Conservation (phyloP, 2,113 vertebrate species). For the Phrynosoma platyrhinos region DNA sequence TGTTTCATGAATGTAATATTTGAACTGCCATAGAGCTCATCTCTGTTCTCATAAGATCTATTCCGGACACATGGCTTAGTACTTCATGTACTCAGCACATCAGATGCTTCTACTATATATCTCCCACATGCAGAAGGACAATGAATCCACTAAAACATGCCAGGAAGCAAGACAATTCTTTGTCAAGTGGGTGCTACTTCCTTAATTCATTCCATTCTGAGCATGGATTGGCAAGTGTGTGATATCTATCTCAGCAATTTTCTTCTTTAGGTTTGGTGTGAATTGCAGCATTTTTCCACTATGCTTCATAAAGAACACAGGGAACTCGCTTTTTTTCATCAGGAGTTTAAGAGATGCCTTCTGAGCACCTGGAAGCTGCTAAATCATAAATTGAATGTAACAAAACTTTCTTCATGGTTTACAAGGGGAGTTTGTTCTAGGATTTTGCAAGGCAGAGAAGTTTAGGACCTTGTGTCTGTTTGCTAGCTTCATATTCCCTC, state of each 20-base stretch:
- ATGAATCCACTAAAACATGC: neutral
- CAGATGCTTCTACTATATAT: constrained; percentile 16
- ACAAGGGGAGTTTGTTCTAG: neutral
- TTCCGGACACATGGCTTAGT: constrained; percentile 5
- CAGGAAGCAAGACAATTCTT: constrained; percentile 17
- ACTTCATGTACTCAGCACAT: neutral
- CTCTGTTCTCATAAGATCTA: neutral
- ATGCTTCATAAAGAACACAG: constrained; percentile 15
- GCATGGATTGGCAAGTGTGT: neutral
- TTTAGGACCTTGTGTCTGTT: neutral
- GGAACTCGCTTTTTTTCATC: constrained; percentile 2
- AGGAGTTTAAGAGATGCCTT: neutral
- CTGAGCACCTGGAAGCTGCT: neutral
- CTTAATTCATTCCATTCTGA: neutral
- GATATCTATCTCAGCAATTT: constrained; percentile 4
- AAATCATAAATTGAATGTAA: neutral
- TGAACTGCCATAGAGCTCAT: neutral
- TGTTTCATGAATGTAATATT: neutral
- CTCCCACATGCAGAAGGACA: constrained; percentile 6
- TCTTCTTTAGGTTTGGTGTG: constrained; percentile 7
- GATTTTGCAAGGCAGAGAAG: neutral
- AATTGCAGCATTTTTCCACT: neutral
- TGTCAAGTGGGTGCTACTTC: constrained; percentile 14
- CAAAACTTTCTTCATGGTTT: neutral
- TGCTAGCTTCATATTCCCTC: neutral